Evolutionary conservation across 1,140 invertebrate genomes (phyloP), one percentile per base, ranked within the genome.

Genomic region (Drosophila ironensis): DNA sequence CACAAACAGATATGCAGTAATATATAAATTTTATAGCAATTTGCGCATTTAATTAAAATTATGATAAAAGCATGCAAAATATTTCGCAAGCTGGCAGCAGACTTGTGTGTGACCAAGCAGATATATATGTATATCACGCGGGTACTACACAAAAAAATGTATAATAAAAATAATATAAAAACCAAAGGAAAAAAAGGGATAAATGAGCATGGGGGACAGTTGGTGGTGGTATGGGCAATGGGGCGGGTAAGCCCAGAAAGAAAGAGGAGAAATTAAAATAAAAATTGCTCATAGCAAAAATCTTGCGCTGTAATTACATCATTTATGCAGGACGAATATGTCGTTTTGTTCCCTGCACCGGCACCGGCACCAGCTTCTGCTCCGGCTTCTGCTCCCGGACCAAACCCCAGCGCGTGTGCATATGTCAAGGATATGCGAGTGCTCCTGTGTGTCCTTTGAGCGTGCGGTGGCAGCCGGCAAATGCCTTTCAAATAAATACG

Each of bases 291-390:
- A 86, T 86, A 86, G 80, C 81, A 86, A 86, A 86, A 86, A 86
- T 86, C 80, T 86, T 86, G 80, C 74, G 80, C 80, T 86, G 80
- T 86, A 86, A 86, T 86, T 86, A 86, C 80, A 86, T 86, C 80
- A 86, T 86, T 86, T 86, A 86, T 86, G 80, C 80, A 86, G 80
- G 80, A 86, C 80, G 81, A 86, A 86, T 86, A 86, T 86, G 80
- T 86, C 80, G 74, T 86, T 84, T 71, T 84, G 80, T 78, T 84
- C 53, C 64, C 57, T 37, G n/a, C n/a, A n/a, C n/a, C n/a, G n/a
- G n/a, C n/a, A n/a, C n/a, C n/a, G n/a, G n/a, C n/a, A n/a, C n/a
- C n/a, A n/a, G n/a, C n/a, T n/a, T n/a, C n/a, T n/a, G n/a, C n/a
- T n/a, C n/a, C n/a, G n/a, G n/a, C n/a, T n/a, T n/a, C n/a, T 27